Evolutionary conservation across 1,140 invertebrate genomes (phyloP), one percentile per base, ranked within the genome.

Genomic region (Conus betulinus): DNA sequence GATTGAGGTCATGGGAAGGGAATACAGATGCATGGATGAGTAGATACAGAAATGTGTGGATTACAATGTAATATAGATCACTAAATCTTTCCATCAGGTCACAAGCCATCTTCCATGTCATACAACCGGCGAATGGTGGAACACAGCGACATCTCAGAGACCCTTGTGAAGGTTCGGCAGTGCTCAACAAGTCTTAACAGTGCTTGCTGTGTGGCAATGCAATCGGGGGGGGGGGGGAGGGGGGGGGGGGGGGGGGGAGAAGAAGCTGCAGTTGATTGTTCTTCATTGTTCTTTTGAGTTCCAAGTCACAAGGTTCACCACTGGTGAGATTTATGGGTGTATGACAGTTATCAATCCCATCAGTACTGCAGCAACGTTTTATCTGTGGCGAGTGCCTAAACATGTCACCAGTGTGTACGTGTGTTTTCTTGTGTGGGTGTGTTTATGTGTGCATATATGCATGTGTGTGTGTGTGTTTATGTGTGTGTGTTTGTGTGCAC

Each of bases 101-200:
- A 94, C 88, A 92, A 94, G 90, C 89, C 93, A 20, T 92, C 92
- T n/a, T 92, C 89, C 23, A 63, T 94, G 78, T 82, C 91, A 13
- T 95, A 94, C 82, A 95, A 94, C 89, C 92, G 93, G 82, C 93
- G 88, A 60, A 92, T 95, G 63, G 91, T 95, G 39, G 93, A 95
- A 84, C 92, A 93, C 67, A 95, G 95, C 92, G 95, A 95, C 90
- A 92, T 95, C 13, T 92, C 94, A 11, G 95, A 95, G 90, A 95
- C 95, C 23, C 90, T 95, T 8, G 93, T 95, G 5, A 95, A 95
- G 92, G 94, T 94, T 74, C 90, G 87, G 39, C 85, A 23, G 11
- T 39, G 11, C 15, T 17, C 39, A 20, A 25, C 76, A 79, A 79
- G 2, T 39, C 15, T 79, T 20, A 51, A 13, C 15, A 25, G 25